Base-by-base conservation (phyloP, 2,888 invertebrate species). In the Mechanitis mazaeus region DNA sequence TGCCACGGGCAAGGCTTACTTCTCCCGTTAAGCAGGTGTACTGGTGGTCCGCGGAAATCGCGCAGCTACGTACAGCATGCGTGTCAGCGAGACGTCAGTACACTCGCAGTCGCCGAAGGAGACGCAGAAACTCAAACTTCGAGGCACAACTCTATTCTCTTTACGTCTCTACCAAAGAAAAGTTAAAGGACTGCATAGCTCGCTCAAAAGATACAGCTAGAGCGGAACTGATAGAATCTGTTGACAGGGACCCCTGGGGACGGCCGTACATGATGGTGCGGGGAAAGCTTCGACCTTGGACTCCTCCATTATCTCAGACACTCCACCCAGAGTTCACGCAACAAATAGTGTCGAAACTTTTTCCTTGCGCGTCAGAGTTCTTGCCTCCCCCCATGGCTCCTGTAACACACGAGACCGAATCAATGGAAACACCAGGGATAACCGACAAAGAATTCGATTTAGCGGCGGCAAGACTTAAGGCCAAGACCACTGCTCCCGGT, bases 1-100 rank as follows among this genome's bases (percentile, higher is more conserved):
- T 67, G 64, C 60, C 60, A 1, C 33, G 64, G 33, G 50, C 45
- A 5, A 28, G 20, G 3, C 46, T 2, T 2, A 50, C 3, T 31
- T 20, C 47, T 31, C 28, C 56, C 20, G 38, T 35, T n/a, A 33
- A 56, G 12, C 35, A 60, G 3, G 57, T 59, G 33, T 64, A 68
- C 46, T 67, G 67, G 67, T 67, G 67, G 64, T 55, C 60, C 11
- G 12, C 33, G 28, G 59, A 58, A 11, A 63, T 67, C 7, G 57
- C 61, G 7, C 53, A n/a, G n/a, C 47, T 64, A n/a, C 61, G 64
- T 9, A 1, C 0, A 2, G 45, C 45, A 0, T 66, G 66, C 47
- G 20, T 63, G 31, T 35, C 42, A 3, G 33, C 63, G 1, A 59
- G 63, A 31, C 64, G 68, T 9, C 60, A 47, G 28, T 64, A 33